Evolutionary conservation across 1,140 invertebrate species (phyloP).

Genomic region (Heliconius himera): DNA sequence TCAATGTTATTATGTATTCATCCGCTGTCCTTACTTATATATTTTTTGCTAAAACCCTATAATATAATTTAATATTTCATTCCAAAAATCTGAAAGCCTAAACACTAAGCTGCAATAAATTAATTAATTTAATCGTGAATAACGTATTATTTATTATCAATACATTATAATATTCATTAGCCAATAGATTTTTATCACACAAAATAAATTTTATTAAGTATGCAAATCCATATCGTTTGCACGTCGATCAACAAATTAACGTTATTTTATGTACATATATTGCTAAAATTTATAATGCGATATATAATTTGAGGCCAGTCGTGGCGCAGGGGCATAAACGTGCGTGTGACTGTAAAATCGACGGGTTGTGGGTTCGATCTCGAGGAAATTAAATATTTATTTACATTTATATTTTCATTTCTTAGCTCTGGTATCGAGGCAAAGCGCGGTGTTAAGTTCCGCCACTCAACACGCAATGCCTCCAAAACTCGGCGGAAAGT

Average conservation of each 20-base stretch:
- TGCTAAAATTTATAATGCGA: conserved; percentile 12
- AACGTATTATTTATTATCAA: conserved; percentile 1
- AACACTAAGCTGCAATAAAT: background rate
- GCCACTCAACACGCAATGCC: no score
- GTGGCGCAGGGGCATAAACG: no score
- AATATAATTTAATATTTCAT: background rate
- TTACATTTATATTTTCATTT: no score
- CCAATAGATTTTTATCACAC: conserved; percentile 12
- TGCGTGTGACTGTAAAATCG: no score
- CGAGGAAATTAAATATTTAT: no score
- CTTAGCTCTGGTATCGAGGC: no score
- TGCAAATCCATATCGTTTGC: conserved; percentile 10
- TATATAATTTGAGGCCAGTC: background rate
- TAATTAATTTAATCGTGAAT: background rate
- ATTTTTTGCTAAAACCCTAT: no score
- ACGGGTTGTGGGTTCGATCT: no score
- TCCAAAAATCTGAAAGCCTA: background rate
- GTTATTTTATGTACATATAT: background rate
- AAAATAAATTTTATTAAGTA: conserved; percentile 12
- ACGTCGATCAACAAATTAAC: background rate
- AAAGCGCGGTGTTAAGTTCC: no score
- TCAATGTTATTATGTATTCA: no score
- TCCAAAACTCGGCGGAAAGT: no score
- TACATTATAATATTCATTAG: background rate
- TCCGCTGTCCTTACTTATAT: no score